Base-by-base conservation (phyloP, 1,140 invertebrate genomes). In the Trachymyrmex septentrionalis region DNA sequence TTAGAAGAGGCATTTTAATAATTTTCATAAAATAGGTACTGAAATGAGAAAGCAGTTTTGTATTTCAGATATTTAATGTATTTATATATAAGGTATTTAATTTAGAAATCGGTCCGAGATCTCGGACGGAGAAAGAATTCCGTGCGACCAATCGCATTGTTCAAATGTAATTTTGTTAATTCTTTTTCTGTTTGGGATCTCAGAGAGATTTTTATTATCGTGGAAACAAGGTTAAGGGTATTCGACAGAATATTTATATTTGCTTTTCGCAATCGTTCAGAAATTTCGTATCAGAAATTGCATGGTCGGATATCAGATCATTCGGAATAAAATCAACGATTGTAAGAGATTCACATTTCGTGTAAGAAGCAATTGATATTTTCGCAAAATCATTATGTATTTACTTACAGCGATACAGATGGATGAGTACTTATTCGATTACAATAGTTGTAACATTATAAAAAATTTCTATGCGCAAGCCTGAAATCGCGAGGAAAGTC, bases 401-500 rank as follows among this genome's bases (percentile, higher is more conserved):
- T 61, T 7, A 27, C 38, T 48, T 3, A 16, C 5, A 44, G 57
- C 55, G 38, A 84, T 81, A 61, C 24, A 30, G 3, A 48, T 61
- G 38, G 19, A 24, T 48, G 24, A 24, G 12, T 72, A 84, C 34
- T 73, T 75, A 84, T 75, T 84, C 57, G 66, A 44, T 27, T 67
- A 44, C 66, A 63, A 38, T 27, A 77, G 38, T 80, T 81, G 53
- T 63, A 34, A 44, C 27, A 69, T 73, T 87, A 66, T 73, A 87
- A 67, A 87, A 82, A 57, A 87, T 87, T 87, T 85, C 71, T 81
- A 87, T 71, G 53, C 44, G 14, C 67, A 59, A 71, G 57, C 59
- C 38, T 50, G 69, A 27, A 57, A 75, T 85, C 80, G 50, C 63
- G 50, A 66, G 59, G 59, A 61, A 87, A 27, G 34, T 63, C 57